Conservation (phyloP, 1,140 invertebrate genomes). For the Helicorthomorpha holstii region DNA sequence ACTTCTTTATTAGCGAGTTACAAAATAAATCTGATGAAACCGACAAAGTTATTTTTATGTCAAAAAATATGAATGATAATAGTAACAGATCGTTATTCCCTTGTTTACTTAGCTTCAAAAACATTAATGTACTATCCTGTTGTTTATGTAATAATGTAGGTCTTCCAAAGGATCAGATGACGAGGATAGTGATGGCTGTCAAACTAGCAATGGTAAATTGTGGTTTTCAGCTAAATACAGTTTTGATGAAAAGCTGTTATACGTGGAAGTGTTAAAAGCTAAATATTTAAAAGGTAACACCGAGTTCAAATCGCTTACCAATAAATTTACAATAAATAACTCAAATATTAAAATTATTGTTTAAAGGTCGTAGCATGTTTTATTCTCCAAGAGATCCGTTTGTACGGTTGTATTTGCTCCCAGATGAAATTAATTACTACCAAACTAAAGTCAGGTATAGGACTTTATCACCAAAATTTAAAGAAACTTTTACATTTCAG, state of each 20-base stretch:
- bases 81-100: too few relatives aligned
- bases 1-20: too few relatives aligned
- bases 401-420: conserved; percentile 20
- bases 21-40: too few relatives aligned
- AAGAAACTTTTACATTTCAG: conserved; percentile 19
- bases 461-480: conserved; percentile 20
- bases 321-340: background rate
- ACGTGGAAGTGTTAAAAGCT: conserved; percentile 51
- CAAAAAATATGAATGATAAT: too few relatives aligned
- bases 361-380: conserved; percentile 15
- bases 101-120: too few relatives aligned
- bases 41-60: too few relatives aligned
- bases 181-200: background rate
- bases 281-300: conserved; percentile 36
- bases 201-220: conserved; percentile 33
- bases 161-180: background rate
- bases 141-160: too few relatives aligned
- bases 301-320: background rate
- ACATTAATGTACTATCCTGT: too few relatives aligned
- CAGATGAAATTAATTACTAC: conserved; percentile 18
- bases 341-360: background rate
- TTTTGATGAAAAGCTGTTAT: conserved; percentile 45
- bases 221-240: conserved; percentile 61
- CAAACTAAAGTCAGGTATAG: conserved; percentile 19
- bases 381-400: conserved; percentile 18